phyloP scores from a whole-genome alignment of 2,113 vertebrate genomes.

The Myocastor coypus region DNA sequence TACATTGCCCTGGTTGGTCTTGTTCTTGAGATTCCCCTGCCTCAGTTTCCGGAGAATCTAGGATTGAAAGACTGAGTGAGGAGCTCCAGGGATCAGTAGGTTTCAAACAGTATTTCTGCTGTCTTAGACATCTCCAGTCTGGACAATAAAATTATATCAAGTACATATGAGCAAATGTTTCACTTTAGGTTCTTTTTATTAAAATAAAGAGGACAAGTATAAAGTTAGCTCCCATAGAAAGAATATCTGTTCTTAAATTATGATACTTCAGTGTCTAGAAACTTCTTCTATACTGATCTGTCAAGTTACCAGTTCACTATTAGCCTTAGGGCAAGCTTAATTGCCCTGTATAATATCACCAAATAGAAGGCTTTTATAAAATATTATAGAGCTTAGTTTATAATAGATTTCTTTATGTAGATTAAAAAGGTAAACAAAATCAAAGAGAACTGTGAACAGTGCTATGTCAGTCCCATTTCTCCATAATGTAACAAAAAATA shows the following conservation, averaged over 20 bases:
- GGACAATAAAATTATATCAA: background rate
- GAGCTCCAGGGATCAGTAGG: background rate
- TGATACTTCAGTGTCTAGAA: background rate
- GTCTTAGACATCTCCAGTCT: background rate
- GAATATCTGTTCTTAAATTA: conserved; percentile 2
- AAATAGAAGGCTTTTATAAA: background rate
- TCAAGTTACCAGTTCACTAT: conserved; percentile 1
- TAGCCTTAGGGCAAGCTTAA: background rate
- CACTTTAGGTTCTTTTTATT: background rate
- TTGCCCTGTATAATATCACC: background rate
- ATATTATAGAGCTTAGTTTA: background rate
- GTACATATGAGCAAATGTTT: background rate
- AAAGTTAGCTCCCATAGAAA: background rate
- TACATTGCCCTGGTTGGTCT: background rate
- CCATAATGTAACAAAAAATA: conserved; percentile 50
- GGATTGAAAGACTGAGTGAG: background rate
- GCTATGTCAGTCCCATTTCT: background rate
- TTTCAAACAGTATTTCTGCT: background rate
- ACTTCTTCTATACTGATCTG: background rate
- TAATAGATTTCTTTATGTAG: background rate
- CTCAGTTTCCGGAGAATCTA: background rate
- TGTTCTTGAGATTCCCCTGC: background rate
- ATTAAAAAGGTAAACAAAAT: conserved; percentile 46
- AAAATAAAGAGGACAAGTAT: background rate
- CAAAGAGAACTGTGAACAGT: conserved; percentile 31